A percentile compares a stretch with the other conserved stretches of the same genome.
phyloP scores from a whole-genome alignment of 2,888 invertebrate genomes.

The Macaria notata region DNA sequence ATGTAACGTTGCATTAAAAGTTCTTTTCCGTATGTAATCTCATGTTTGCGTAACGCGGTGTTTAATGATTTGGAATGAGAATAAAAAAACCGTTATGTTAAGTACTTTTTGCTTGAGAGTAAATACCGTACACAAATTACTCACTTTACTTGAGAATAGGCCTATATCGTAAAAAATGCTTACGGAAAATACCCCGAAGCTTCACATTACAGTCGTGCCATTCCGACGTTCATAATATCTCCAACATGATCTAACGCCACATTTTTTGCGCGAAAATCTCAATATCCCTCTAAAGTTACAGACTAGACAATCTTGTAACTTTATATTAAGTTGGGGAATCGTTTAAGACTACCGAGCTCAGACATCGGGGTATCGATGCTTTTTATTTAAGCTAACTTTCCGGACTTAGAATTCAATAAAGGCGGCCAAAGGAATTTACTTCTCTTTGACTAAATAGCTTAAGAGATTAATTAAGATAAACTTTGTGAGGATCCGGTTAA shows the following conservation, averaged over 20 bases:
- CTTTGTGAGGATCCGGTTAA: slow-evolving; percentile 60
- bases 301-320: slow-evolving; percentile 63
- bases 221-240: slow-evolving; percentile 10
- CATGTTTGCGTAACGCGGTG: too few relatives aligned
- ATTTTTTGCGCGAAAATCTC: slow-evolving; percentile 41
- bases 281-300: slow-evolving; percentile 45
- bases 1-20: background rate
- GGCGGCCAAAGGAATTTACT: slow-evolving; percentile 70
- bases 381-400: slow-evolving; percentile 74
- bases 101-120: background rate
- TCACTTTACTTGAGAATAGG: too few relatives aligned
- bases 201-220: background rate
- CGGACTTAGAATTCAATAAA: slow-evolving; percentile 75
- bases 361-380: slow-evolving; percentile 70
- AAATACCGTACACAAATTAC: too few relatives aligned
- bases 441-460: slow-evolving; percentile 77
- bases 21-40: too few relatives aligned
- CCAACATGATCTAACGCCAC: slow-evolving; percentile 18
- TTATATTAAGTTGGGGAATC: slow-evolving; percentile 70
- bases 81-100: too few relatives aligned
- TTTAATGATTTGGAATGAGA: too few relatives aligned
- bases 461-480: slow-evolving; percentile 76
- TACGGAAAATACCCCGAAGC: too few relatives aligned
- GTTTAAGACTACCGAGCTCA: slow-evolving; percentile 62
- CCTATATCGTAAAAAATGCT: too few relatives aligned